Evolutionary conservation across 1,140 invertebrate genomes (phyloP), one percentile per base, ranked within the genome.

Genomic region (Lepidurus couesii): DNA sequence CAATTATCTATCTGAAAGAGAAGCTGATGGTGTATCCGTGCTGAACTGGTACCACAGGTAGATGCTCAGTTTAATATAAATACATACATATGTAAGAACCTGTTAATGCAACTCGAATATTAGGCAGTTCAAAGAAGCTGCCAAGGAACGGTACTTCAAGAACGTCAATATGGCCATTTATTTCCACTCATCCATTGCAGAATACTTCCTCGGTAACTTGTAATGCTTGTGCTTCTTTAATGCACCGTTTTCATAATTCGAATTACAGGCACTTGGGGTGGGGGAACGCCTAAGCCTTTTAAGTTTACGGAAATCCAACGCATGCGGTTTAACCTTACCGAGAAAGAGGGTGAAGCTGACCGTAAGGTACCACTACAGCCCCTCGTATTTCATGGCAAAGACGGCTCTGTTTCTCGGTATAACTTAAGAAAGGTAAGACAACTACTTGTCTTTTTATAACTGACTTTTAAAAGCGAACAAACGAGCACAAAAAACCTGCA

Each of bases 291-390:
- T 21, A 91, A 90, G 81, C 90, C 90, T 0, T 99, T 98, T 83
- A 96, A 97, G 83, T 99, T 95, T 82, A 98, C 96, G 0, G 96
- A 98, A 86, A 96, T 97, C 78, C 97, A 99, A 83, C 88, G 94
- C 81, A 73, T 79, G 77, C 75, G 83, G 80, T 80, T 80, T 43
- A 80, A 80, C 73, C 80, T 86, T 7, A 83, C 91, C 8, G 94
- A 96, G 82, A 95, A 93, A 84, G 95, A 97, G 84, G 96, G 97
- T 7, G 90, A 93, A 0, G 96, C 95, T 1, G 97, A 98, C 84
- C 88, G 97, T 77, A 98, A 98, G 86, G 96, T 99, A 8, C 96
- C 97, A 0, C 88, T 95, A 1, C 97, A 98, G 83, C 97, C 97
- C 0, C 85, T 98, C n/a, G 93, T 95, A 0, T 99, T 97, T 84